Conservation (phyloP, 2,888 invertebrate genomes). For the Cactoblastis cactorum region DNA sequence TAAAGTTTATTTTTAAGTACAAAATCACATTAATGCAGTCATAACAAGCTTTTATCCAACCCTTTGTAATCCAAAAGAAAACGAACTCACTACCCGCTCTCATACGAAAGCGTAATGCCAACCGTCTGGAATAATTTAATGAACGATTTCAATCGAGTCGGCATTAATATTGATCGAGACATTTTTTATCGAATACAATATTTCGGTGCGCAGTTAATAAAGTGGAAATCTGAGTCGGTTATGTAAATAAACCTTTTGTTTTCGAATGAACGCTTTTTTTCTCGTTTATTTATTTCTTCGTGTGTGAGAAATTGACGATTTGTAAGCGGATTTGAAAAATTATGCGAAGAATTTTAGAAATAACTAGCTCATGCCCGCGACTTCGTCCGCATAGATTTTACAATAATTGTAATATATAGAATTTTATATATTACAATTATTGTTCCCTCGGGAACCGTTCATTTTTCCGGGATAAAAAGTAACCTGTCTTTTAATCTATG, state of each 20-base stretch:
- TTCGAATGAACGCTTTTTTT: constrained; percentile 1
- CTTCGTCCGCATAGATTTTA: too few relatives aligned
- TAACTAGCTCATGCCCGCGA: too few relatives aligned
- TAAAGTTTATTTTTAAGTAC: too few relatives aligned
- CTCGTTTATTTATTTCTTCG: background rate
- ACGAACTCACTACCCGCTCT: background rate
- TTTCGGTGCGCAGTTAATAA: constrained; percentile 13
- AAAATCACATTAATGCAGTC: too few relatives aligned
- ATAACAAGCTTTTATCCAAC: constrained; percentile 5
- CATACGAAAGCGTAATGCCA: constrained; percentile 10
- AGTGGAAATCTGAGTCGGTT: constrained; percentile 12
- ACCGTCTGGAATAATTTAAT: constrained; percentile 14
- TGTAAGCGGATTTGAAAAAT: background rate
- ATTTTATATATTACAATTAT: too few relatives aligned
- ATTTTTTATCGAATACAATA: constrained; percentile 14
- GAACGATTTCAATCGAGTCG: constrained; percentile 15
- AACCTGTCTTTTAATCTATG: too few relatives aligned
- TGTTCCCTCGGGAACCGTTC: too few relatives aligned
- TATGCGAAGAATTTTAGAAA: background rate
- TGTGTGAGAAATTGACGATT: constrained; percentile 8
- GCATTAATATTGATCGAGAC: constrained; percentile 14
- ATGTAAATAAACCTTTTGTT: constrained; percentile 14
- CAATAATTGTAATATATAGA: too few relatives aligned
- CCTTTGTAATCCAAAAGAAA: constrained; percentile 2
- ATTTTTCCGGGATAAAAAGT: too few relatives aligned